These are phyloP conservation scores for Desoria tigrina DNA, from an alignment of 2,888 invertebrate species.

Conservation along the genomic window DNA sequence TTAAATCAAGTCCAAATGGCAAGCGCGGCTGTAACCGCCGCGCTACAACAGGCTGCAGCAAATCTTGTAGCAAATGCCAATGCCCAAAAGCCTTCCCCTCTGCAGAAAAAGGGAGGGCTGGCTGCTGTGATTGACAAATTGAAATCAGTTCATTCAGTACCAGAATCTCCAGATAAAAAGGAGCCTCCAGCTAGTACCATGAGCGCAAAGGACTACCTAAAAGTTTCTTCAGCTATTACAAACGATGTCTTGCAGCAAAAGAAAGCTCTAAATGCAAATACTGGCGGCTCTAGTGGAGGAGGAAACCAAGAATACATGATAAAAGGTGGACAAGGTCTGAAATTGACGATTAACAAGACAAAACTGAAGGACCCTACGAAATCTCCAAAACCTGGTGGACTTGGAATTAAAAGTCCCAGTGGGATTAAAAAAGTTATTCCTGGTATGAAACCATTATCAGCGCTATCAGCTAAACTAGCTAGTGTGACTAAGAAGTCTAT, in stretches of 20 bases:
- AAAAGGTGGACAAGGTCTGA: slow-evolving; percentile 60
- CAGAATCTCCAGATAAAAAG: slow-evolving; percentile 14
- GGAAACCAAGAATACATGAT: slow-evolving; percentile 49
- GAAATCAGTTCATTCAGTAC: slow-evolving; percentile 60
- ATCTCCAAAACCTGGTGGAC: slow-evolving; percentile 29
- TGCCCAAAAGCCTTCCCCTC: slow-evolving; percentile 23
- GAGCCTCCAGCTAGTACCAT: slow-evolving; percentile 19
- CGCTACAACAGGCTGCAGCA: slow-evolving; percentile 33
- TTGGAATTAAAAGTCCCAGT: slow-evolving; percentile 31
- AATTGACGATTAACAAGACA: slow-evolving; percentile 88
- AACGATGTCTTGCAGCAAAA: slow-evolving; percentile 47
- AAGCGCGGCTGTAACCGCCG: slow-evolving; percentile 32
- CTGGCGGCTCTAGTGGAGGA: slow-evolving; percentile 13
- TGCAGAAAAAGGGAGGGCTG: slow-evolving; percentile 63
- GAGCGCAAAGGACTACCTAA: slow-evolving; percentile 47
- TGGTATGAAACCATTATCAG: slow-evolving; percentile 28
- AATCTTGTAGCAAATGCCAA: slow-evolving; percentile 4
- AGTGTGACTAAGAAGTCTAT: slow-evolving; percentile 32
- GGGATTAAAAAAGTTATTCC: slow-evolving; percentile 27
- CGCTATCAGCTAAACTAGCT: slow-evolving; percentile 24
- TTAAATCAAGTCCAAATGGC: slow-evolving; percentile 25
- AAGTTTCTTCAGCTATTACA: slow-evolving; percentile 48
- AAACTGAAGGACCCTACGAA: slow-evolving; percentile 63
- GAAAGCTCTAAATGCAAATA: slow-evolving; percentile 25
- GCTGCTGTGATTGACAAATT: slow-evolving; percentile 85